These are phyloP conservation scores for Cosmia trapezina DNA, from an alignment of 2,888 invertebrate genomes.

Conservation along the genomic window DNA sequence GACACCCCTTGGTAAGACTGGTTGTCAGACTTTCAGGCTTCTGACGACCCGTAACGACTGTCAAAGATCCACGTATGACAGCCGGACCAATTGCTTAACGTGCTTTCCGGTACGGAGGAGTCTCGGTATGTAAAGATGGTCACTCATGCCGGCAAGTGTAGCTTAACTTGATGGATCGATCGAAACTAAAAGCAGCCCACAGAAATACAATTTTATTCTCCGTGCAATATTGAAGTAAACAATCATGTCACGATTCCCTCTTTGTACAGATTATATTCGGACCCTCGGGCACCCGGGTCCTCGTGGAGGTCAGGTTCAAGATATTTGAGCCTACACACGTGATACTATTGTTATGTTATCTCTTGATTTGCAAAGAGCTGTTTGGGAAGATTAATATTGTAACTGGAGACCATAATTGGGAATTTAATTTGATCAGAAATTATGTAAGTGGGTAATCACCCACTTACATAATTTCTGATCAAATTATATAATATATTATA, in stretches of 20 bases:
- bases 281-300: constrained; percentile 29
- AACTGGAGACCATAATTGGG: neutral
- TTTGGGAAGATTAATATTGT: neutral
- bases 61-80: no score
- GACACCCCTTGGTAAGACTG: no score
- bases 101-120: no score
- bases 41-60: no score
- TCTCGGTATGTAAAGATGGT: no score
- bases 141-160: no score
- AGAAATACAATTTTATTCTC: neutral
- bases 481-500: no score
- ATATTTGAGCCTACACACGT: constrained; percentile 45
- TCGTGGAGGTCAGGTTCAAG: constrained; percentile 46
- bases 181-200: neutral
- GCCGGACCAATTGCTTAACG: no score
- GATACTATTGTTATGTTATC: constrained; percentile 33
- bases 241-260: constrained; percentile 37
- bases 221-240: constrained; percentile 31
- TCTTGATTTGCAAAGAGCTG: constrained; percentile 27
- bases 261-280: constrained; percentile 43
- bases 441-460: no score
- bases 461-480: no score
- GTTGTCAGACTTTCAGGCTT: no score
- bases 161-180: no score
- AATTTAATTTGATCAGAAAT: neutral